Percentiles rank a stretch among this genome's conserved stretches.
Conservation (phyloP, 2,113 vertebrate genomes). For the Herpailurus yagouaroundi region DNA sequence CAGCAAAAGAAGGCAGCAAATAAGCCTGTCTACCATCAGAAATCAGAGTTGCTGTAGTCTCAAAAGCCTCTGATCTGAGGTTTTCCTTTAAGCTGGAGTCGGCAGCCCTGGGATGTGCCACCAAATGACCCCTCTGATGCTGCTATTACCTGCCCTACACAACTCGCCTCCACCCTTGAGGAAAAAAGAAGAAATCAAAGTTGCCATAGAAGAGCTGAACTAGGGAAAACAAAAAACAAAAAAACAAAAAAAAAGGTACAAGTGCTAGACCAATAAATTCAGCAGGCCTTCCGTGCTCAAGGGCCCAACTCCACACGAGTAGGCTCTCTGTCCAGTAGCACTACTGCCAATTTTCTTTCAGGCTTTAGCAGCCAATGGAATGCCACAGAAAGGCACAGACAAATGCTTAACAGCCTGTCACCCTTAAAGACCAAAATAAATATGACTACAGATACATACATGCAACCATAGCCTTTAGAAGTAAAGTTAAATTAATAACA, state of each 20-base stretch:
- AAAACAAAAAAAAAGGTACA: background rate
- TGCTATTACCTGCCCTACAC: background rate
- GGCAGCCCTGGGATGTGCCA: background rate
- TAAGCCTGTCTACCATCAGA: background rate
- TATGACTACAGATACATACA: background rate
- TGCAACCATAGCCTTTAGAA: background rate
- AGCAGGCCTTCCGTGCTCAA: background rate
- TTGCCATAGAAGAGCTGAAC: background rate
- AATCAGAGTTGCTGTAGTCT: background rate
- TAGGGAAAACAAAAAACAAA: background rate
- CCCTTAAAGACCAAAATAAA: background rate
- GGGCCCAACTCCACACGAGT: background rate
- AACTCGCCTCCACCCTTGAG: background rate
- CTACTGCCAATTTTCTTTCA: background rate
- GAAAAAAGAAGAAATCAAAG: background rate
- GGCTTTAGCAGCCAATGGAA: background rate
- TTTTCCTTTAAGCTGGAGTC: background rate
- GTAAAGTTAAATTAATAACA: background rate
- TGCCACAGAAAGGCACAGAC: background rate
- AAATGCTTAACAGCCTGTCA: background rate
- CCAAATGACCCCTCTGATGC: background rate
- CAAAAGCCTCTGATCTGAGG: background rate
- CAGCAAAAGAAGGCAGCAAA: background rate
- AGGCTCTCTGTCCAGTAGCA: background rate
- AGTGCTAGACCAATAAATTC: background rate